These are phyloP conservation scores for Scaptodrosophila latifasciaeformis DNA, from an alignment of 2,888 invertebrate species.

Conservation along the genomic window DNA sequence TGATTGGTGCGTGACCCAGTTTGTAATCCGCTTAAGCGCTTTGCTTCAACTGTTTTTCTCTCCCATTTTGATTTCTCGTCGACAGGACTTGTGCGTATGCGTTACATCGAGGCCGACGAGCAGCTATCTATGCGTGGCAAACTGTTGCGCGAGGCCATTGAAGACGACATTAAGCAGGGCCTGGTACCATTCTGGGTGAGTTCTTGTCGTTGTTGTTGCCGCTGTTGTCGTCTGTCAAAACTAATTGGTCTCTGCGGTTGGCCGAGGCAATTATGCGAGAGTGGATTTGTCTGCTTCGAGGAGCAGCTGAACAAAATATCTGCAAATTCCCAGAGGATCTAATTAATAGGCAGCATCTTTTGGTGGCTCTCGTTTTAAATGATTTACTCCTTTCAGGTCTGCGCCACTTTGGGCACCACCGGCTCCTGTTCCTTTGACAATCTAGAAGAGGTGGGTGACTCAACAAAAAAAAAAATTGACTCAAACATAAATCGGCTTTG, in stretches of 20 bases:
- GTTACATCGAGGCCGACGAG: conserved; percentile 93
- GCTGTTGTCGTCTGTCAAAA: conserved; percentile 3
- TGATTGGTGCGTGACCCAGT: conserved; percentile 80
- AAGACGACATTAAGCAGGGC: conserved; percentile 86
- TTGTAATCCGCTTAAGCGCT: conserved; percentile 35
- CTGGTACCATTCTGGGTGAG: conserved; percentile 95
- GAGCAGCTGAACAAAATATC: conserved; percentile 25
- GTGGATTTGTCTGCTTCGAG: conserved; percentile 20
- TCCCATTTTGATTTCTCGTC: not conserved
- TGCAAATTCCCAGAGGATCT: conserved; percentile 60
- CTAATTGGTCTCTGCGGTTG: conserved; percentile 32
- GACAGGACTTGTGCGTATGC: conserved; percentile 88
- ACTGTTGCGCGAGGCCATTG: conserved; percentile 85
- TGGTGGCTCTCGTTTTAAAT: conserved; percentile 21
- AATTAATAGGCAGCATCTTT: conserved; percentile 54
- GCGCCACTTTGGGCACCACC: conserved; percentile 96
- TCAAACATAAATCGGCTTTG: not conserved
- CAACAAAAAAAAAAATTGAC: not conserved
- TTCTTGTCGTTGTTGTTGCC: conserved; percentile 17
- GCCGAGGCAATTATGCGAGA: conserved; percentile 38
- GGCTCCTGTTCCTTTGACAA: conserved; percentile 98
- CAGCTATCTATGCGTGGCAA: conserved; percentile 89
- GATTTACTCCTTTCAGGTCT: conserved; percentile 83
- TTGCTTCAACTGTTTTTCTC: not conserved
- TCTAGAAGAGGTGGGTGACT: conserved; percentile 77